A percentile compares a stretch with the other conserved stretches of the same genome.
Evolutionary conservation across 2,888 invertebrate genomes (phyloP).

Genomic region (Cantharis rufa): DNA sequence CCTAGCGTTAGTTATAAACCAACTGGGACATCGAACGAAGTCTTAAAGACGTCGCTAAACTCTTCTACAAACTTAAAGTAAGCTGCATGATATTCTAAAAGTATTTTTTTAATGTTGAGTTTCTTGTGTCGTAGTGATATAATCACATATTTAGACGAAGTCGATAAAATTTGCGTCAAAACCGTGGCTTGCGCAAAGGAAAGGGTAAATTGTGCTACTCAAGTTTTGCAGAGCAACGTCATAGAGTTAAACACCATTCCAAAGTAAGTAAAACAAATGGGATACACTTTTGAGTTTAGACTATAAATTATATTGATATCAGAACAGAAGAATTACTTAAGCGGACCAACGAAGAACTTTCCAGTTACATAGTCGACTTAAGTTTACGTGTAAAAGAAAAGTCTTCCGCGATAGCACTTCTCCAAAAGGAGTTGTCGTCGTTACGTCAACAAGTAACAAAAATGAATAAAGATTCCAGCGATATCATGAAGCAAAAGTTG

Average conservation of each 20-base stretch:
- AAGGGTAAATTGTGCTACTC: conserved; percentile 40
- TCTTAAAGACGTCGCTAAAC: conserved; percentile 24
- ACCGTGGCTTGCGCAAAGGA: conserved; percentile 47
- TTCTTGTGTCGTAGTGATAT: conserved; percentile 61
- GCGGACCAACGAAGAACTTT: conserved; percentile 63
- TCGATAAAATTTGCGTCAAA: conserved; percentile 56
- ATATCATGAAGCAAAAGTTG: conserved; percentile 55
- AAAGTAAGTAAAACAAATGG: conserved; percentile 41
- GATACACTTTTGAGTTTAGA: neutral
- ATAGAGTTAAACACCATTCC: conserved; percentile 50
- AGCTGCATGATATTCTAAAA: neutral
- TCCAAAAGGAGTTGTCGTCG: conserved; percentile 64
- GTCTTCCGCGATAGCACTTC: conserved; percentile 61
- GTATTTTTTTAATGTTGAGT: neutral
- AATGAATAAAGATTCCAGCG: conserved; percentile 53
- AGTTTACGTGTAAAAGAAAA: conserved; percentile 66
- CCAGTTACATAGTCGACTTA: conserved; percentile 65
- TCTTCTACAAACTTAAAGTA: conserved; percentile 41
- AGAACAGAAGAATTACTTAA: conserved; percentile 63
- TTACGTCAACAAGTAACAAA: conserved; percentile 59
- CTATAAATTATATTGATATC: conserved; percentile 17
- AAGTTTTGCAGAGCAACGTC: conserved; percentile 40
- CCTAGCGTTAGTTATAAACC: neutral
- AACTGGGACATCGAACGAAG: conserved; percentile 7
- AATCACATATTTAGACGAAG: conserved; percentile 68